phyloP scores from a whole-genome alignment of 2,797 vertebrate species.

The Erethizon dorsatum region DNA sequence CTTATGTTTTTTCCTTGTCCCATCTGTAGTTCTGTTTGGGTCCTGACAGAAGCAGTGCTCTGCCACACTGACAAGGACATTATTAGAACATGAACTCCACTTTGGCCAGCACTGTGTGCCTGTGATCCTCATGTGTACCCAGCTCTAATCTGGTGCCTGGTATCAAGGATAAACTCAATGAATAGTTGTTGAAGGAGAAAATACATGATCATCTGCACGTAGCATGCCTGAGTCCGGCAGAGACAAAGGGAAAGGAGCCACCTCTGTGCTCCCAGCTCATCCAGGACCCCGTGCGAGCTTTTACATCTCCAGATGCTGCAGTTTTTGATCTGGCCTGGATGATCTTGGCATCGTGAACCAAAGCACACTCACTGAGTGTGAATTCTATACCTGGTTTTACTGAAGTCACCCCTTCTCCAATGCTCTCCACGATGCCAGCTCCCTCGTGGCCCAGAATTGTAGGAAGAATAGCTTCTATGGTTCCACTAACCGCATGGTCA shows the following conservation, averaged over 20 bases:
- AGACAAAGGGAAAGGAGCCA: background rate
- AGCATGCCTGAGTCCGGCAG: background rate
- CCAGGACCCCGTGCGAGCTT: rapidly evolving
- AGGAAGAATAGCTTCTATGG: slow-evolving; percentile 90
- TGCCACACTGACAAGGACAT: background rate
- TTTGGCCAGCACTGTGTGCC: background rate
- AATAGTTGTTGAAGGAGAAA: background rate
- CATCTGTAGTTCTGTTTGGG: background rate
- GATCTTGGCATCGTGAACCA: background rate
- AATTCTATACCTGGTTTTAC: slow-evolving; percentile 93
- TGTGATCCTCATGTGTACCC: background rate
- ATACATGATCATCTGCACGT: no score
- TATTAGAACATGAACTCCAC: background rate
- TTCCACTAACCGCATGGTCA: slow-evolving; percentile 90
- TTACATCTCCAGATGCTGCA: background rate
- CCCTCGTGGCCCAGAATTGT: slow-evolving; percentile 95
- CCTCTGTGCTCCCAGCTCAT: background rate
- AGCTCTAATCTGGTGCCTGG: background rate
- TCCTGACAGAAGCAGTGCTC: background rate
- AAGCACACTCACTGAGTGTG: background rate
- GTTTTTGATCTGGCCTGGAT: background rate
- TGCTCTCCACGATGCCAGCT: slow-evolving; percentile 95
- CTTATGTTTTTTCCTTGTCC: background rate
- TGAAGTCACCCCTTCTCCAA: slow-evolving; percentile 95
- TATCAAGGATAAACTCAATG: background rate